Base-by-base conservation (phyloP, 2,888 invertebrate genomes). In the Drosophila subquinaria region DNA sequence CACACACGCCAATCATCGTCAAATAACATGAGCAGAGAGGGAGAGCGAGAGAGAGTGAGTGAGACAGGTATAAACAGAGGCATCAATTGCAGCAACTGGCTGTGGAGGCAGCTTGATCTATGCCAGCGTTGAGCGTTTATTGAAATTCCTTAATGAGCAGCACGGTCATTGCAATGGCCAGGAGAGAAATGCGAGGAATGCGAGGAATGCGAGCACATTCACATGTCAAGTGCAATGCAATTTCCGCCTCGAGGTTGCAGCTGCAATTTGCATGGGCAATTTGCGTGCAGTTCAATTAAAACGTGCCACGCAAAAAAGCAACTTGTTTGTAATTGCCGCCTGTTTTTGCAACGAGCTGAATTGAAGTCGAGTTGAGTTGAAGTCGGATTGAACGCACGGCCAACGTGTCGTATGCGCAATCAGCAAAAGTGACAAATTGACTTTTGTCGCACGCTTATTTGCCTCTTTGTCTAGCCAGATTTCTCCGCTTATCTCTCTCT, bases 101-200 rank as follows among this genome's bases (percentile, higher is more conserved):
- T 8, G 40, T 13, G 4, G 57, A 33, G 57, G 47, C 5, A 4
- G 51, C 40, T 73, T 76, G 83, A 81, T 79, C 84, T 83, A 86
- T 82, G 79, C 82, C 59, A 35, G 40, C 65, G 75, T 48, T 47
- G 71, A 62, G 45, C 84, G 80, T 79, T 86, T 84, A 84, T 86
- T 86, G 82, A 79, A 85, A 86, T 85, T 85, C 81, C 84, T 84
- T 85, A 85, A 85, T 85, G 84, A 85, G 86, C 81, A 82, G 48
- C 73, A 17, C 72, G 23, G 59, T 45, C 55, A 43, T 38, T 15
- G 57, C 64, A 50, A 27, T 57, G 30, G 9, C 56, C 17, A 17
- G n/a, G 42, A 6, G 38, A 4, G 23, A 4, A n/a, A 38, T 38
- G 56, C 17, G 36, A 23, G n/a, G n/a, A 10, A n/a, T 38, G 56